Conservation (phyloP, 2,797 vertebrate genomes). For the Sciurus vulgaris region DNA sequence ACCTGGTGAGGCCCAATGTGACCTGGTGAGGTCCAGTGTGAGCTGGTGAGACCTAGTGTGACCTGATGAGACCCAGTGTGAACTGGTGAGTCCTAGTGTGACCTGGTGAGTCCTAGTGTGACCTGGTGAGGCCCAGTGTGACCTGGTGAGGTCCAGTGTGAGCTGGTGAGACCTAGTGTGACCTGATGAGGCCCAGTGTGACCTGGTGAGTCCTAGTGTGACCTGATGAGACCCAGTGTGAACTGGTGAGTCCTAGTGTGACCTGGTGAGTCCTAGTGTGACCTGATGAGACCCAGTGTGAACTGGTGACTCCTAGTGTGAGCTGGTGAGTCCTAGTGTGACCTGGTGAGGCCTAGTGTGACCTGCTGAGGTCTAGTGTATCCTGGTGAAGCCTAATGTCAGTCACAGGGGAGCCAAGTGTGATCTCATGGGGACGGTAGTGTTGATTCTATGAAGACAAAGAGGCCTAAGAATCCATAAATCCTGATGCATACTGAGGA, state of each 20-base stretch:
- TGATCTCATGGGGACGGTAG: background rate
- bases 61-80: background rate
- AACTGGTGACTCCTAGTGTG: background rate
- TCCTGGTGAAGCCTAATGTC: background rate
- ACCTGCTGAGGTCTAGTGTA: background rate
- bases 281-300: background rate
- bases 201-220: background rate
- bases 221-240: background rate
- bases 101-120: background rate
- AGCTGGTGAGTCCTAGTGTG: background rate
- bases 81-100: background rate
- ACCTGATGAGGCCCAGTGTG: rapidly evolving
- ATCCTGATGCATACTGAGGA: rapidly evolving
- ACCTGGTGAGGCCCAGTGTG: background rate
- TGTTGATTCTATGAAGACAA: background rate
- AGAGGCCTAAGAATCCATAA: background rate
- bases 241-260: background rate
- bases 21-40: background rate
- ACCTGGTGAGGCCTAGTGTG: background rate
- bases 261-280: background rate
- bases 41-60: too few relatives aligned
- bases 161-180: background rate
- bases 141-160: background rate
- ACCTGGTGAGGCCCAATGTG: background rate
- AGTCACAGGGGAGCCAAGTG: background rate